A percentile compares a stretch with the other conserved stretches of the same genome.
Conservation (phyloP, 2,797 vertebrate genomes). For the Pagetopsis macropterus region DNA sequence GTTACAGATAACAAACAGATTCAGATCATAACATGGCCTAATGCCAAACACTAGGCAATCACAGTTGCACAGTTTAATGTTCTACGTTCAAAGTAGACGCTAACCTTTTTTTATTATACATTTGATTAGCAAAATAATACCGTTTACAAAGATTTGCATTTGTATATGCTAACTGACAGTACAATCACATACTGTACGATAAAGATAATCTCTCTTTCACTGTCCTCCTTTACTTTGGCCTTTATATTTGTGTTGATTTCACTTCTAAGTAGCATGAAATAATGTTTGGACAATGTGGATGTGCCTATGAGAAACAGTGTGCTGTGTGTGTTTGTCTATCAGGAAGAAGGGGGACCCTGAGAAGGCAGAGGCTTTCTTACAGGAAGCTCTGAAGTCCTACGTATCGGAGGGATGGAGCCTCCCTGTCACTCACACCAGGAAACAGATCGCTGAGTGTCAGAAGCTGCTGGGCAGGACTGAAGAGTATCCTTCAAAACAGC, state of each 20-base stretch:
- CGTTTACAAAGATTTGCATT: neutral
- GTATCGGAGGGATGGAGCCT: conserved; percentile 93
- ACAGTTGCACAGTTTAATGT: neutral
- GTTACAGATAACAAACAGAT: neutral
- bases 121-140: neutral
- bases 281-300: neutral
- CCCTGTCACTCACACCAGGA: conserved; percentile 93
- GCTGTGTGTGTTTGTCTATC: conserved; percentile 20
- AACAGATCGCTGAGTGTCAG: conserved; percentile 94
- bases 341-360: conserved; percentile 94
- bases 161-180: neutral
- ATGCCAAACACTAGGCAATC: neutral
- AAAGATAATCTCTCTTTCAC: too few species aligned
- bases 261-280: neutral
- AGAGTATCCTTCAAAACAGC: conserved; percentile 90
- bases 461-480: conserved; percentile 90
- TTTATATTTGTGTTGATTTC: neutral
- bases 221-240: neutral
- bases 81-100: neutral
- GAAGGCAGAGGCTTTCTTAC: conserved; percentile 90
- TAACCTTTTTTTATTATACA: neutral
- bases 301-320: neutral
- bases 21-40: neutral
- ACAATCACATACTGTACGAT: neutral
- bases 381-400: conserved; percentile 93